Percentiles rank a stretch among this genome's conserved stretches.
Conservation (phyloP, 1,140 invertebrate species). For the Dufourea novaeangliae region DNA sequence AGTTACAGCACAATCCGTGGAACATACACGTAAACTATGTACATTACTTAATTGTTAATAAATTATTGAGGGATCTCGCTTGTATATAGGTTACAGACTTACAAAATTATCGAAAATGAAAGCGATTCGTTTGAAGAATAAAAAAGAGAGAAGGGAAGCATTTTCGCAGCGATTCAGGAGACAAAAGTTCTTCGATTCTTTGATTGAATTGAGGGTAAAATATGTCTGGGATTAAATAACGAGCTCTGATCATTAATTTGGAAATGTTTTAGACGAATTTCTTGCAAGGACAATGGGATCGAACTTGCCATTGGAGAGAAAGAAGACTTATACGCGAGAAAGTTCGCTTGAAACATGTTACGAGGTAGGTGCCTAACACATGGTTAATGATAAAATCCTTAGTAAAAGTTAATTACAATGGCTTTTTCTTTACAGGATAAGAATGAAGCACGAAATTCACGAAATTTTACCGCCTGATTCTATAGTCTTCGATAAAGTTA, state of each 20-base stretch:
- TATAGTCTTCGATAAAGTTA: constrained; percentile 23
- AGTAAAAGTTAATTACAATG: not conserved
- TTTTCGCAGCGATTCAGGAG: not conserved
- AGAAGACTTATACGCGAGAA: not conserved
- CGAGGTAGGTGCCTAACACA: constrained; percentile 7
- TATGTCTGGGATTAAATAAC: not conserved
- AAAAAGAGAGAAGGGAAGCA: not conserved
- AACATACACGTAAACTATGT: not conserved
- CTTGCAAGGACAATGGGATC: not conserved
- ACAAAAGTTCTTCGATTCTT: not conserved
- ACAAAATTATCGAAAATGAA: constrained; percentile 23
- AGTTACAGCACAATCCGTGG: too few species aligned
- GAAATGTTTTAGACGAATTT: not conserved
- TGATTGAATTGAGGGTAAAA: constrained; percentile 14
- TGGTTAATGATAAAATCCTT: not conserved
- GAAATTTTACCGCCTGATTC: not conserved
- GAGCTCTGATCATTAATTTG: not conserved
- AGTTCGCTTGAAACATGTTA: not conserved
- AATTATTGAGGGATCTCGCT: not conserved
- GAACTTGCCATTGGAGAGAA: constrained; percentile 14
- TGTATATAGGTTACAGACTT: constrained; percentile 1
- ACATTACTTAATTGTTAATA: not conserved
- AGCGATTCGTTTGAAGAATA: not conserved
- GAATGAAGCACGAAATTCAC: not conserved
- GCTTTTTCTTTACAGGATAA: not conserved